Evolutionary conservation across 2,797 vertebrate genomes (phyloP).

Genomic region (Coregonus sp.): DNA sequence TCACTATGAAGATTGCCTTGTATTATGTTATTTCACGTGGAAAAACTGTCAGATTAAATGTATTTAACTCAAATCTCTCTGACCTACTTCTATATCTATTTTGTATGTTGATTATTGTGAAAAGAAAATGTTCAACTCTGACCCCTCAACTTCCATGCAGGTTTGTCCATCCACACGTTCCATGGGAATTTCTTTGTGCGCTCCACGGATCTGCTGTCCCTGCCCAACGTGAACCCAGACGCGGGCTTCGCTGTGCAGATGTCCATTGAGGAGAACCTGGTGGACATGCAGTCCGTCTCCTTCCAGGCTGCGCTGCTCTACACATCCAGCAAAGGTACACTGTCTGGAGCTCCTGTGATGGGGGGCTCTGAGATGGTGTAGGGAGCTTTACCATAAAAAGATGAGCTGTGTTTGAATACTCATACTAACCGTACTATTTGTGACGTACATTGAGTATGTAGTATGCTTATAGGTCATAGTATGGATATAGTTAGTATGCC

Average conservation of each 20-base stretch:
- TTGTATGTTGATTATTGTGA: not conserved
- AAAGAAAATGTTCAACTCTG: not conserved
- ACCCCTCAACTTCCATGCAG: conserved; percentile 62
- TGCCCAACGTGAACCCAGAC: conserved; percentile 95
- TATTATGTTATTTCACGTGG: not conserved
- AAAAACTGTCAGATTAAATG: not conserved
- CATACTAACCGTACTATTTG: too few species aligned
- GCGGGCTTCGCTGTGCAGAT: conserved; percentile 96
- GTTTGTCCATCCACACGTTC: conserved; percentile 97
- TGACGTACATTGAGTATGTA: too few species aligned
- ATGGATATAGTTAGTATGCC: too few species aligned
- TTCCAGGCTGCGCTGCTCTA: conserved; percentile 97
- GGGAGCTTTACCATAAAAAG: not conserved
- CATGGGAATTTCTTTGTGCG: conserved; percentile 98
- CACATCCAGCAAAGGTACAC: conserved; percentile 94
- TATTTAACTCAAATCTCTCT: too few species aligned
- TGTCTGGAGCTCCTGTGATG: not conserved
- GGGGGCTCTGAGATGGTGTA: not conserved
- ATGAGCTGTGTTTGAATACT: too few species aligned
- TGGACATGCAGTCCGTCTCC: conserved; percentile 91
- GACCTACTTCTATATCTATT: not conserved
- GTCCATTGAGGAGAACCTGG: conserved; percentile 93
- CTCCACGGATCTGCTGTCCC: conserved; percentile 91
- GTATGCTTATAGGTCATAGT: too few species aligned
- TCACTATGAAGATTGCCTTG: not conserved